Percentiles rank a stretch among this genome's conserved stretches.
Conservation (phyloP, 1,140 invertebrate genomes). For the Cephus cinctus region DNA sequence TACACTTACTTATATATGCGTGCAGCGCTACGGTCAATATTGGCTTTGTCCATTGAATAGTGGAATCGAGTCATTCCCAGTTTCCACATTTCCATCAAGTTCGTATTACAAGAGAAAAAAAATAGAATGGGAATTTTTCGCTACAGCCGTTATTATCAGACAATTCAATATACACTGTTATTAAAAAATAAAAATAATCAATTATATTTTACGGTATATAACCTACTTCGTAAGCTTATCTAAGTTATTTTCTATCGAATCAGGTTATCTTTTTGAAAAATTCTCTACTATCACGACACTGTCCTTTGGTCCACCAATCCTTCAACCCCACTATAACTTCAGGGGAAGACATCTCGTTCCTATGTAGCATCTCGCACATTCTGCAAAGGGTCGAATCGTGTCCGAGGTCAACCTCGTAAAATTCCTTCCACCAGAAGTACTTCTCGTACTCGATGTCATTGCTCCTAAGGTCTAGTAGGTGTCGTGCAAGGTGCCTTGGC, state of each 20-base stretch:
- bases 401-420: conserved; percentile 31
- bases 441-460: conserved; percentile 49
- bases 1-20: too few relatives aligned
- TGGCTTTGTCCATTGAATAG: too few relatives aligned
- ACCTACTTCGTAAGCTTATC: too few relatives aligned
- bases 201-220: too few relatives aligned
- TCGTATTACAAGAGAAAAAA: too few relatives aligned
- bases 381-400: conserved; percentile 21
- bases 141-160: too few relatives aligned
- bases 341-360: neutral
- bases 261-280: neutral
- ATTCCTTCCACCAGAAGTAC: conserved; percentile 58
- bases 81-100: too few relatives aligned
- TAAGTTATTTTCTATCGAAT: neutral
- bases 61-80: too few relatives aligned
- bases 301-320: neutral
- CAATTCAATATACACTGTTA: too few relatives aligned
- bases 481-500: conserved; percentile 54
- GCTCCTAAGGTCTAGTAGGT: conserved; percentile 54
- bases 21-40: too few relatives aligned
- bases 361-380: conserved; percentile 34
- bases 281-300: neutral
- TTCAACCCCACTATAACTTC: neutral
- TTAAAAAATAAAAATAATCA: too few relatives aligned
- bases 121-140: too few relatives aligned